Base-by-base conservation (phyloP, 2,888 invertebrate genomes). In the Drosophila lacicola region DNA sequence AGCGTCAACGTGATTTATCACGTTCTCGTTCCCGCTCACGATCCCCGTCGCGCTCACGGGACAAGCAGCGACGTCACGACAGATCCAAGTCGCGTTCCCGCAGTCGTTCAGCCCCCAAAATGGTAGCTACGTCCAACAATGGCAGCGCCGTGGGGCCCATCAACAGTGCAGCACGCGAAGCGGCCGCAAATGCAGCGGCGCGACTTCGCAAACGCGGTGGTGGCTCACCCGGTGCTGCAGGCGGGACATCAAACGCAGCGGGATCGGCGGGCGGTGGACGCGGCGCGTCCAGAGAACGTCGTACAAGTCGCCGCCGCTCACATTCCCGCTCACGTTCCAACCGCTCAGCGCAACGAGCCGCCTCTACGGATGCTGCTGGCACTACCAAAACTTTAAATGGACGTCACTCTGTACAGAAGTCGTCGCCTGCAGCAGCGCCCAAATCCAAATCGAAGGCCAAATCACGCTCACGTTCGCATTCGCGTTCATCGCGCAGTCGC, bases 21-120 rank as follows among this genome's bases (percentile, higher is more conserved):
- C 74, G 80, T 21, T 78, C 89, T 92, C 93, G 81, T 93, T 93
- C 82, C 91, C 85, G 91, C 11, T 92, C 93, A 56, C 80, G 82
- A 1, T 92, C 93, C 50, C 80, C 68, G 8, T 83, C 75, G 0
- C 77, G 75, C 8, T 2, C 61, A 1, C 72, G 76, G 2, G 76
- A 76, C 39, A 75, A 75, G 45, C 62, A 36, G 45, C 68, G 75
- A 13, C 76, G 70, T 1, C 76, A 76, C 42, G 76, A 76, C 19
- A 80, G 82, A 58, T 71, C 82, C 14, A 85, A 85, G 60, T 75
- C 82, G 3, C 85, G 80, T 10, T 82, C 82, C 2, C 80, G 78
- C 21, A 81, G 77, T 11, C 72, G 85, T 4, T 79, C 81, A 2
- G 36, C 36, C 1, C 14, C 63, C 14, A 86, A 79, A 71, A 61